Percentiles rank a stretch among this genome's conserved stretches.
phyloP scores from a whole-genome alignment of 1,140 invertebrate species.

The Drosophila bocki region DNA sequence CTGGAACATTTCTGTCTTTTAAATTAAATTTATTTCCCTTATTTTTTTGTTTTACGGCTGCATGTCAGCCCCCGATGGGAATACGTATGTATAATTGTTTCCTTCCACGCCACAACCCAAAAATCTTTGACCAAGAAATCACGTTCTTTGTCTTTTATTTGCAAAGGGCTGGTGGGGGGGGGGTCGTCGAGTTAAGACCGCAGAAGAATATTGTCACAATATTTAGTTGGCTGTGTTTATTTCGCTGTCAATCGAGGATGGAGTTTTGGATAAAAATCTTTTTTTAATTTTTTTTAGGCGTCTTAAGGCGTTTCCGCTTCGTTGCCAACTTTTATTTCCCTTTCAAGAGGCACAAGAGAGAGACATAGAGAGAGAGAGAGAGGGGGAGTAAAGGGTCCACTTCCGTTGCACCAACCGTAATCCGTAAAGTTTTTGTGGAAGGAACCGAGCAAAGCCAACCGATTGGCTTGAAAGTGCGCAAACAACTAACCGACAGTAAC shows the following conservation, averaged over 20 bases:
- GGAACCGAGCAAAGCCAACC: conserved; percentile 54
- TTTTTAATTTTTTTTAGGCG: conserved; percentile 23
- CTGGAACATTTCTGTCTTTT: conserved; percentile 23
- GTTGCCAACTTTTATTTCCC: conserved; percentile 65
- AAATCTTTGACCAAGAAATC: conserved; percentile 60
- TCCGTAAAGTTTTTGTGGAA: conserved; percentile 32
- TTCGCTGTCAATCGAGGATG: conserved; percentile 30
- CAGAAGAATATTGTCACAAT: conserved; percentile 30
- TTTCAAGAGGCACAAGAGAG: conserved; percentile 5
- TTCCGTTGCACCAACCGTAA: conserved; percentile 71
- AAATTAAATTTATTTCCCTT: conserved; percentile 21
- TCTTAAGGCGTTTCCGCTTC: conserved; percentile 68
- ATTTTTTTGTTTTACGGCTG: conserved; percentile 43
- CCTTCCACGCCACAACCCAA: conserved; percentile 33
- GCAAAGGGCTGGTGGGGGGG: conserved; percentile 8
- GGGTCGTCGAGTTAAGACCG: conserved; percentile 13
- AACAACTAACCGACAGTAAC: conserved; percentile 81
- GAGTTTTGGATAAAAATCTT: conserved; percentile 21
- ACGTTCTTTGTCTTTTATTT: conserved; percentile 74
- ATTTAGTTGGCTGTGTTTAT: conserved; percentile 20
- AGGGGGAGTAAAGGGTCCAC: conserved; percentile 22
- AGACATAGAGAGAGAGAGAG: neutral
- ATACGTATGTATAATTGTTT: conserved; percentile 53
- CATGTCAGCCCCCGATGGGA: conserved; percentile 57
- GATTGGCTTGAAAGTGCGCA: conserved; percentile 78